phyloP scores from a whole-genome alignment of 2,888 invertebrate genomes.

The Tachystola acroxantha region DNA sequence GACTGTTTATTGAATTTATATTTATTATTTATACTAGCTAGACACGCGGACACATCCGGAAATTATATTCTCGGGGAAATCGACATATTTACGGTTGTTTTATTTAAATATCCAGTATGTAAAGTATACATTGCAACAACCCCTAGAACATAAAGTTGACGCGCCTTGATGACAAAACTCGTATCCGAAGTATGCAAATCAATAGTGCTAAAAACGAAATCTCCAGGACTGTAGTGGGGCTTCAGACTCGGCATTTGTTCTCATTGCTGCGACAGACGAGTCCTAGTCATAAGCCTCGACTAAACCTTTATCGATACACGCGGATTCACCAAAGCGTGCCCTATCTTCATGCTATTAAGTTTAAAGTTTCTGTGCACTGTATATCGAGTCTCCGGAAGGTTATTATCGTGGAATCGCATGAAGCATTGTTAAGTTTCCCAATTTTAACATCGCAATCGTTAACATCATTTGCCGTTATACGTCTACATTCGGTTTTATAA shows the following conservation, averaged over 20 bases:
- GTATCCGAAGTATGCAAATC: conserved; percentile 24
- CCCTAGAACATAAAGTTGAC: too few species aligned
- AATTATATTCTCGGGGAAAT: background rate
- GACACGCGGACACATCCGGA: background rate
- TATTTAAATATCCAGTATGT: too few species aligned
- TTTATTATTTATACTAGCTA: background rate
- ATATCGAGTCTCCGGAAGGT: conserved; percentile 21
- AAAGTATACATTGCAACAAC: too few species aligned
- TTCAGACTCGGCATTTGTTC: conserved; percentile 31
- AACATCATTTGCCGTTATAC: background rate
- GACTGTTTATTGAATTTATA: conserved; percentile 30
- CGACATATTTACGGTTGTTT: too few species aligned
- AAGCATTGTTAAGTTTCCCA: conserved; percentile 38
- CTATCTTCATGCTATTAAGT: conserved; percentile 12
- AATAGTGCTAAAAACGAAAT: conserved; percentile 20
- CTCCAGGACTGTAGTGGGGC: conserved; percentile 18
- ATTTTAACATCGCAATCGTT: conserved; percentile 29
- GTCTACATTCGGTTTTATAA: too few species aligned
- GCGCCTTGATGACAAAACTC: background rate
- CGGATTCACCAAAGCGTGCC: conserved; percentile 15
- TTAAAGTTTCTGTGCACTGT: conserved; percentile 11
- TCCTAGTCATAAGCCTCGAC: conserved; percentile 40
- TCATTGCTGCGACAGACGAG: conserved; percentile 38
- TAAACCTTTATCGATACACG: conserved; percentile 23
- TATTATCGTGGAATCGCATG: conserved; percentile 32